These are phyloP conservation scores for Meteorus sp. DNA, from an alignment of 1,140 invertebrate genomes.

Conservation along the genomic window DNA sequence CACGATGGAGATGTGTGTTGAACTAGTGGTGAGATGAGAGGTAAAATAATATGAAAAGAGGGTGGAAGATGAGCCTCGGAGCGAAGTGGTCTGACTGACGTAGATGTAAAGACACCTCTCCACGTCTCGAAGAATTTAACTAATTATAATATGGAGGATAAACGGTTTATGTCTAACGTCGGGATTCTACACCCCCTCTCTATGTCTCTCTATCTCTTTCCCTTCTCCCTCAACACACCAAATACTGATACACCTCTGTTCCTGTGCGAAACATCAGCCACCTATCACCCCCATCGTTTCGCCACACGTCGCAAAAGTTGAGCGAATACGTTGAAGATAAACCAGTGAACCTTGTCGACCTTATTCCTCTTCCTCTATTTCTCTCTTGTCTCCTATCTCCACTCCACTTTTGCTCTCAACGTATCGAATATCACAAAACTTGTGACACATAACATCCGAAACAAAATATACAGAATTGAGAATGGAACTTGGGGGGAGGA, in stretches of 20 bases:
- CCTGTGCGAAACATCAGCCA: slow-evolving; percentile 25
- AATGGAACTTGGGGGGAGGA: too few relatives aligned
- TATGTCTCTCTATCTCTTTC: slow-evolving; percentile 23
- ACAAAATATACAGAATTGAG: too few relatives aligned
- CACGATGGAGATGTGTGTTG: too few relatives aligned
- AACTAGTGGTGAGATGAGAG: too few relatives aligned
- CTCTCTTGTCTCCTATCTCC: too few relatives aligned
- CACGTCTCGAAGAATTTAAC: slow-evolving; percentile 60
- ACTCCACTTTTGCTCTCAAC: too few relatives aligned
- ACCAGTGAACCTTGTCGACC: neutral
- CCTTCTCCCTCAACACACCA: slow-evolving; percentile 24
- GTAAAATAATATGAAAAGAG: too few relatives aligned
- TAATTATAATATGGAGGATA: slow-evolving; percentile 62
- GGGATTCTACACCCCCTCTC: slow-evolving; percentile 53
- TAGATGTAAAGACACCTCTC: slow-evolving; percentile 56
- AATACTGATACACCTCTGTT: slow-evolving; percentile 14
- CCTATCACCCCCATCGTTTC: slow-evolving; percentile 34
- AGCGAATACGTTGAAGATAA: slow-evolving; percentile 16
- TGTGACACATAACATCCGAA: too few relatives aligned
- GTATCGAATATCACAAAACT: too few relatives aligned
- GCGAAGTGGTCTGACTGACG: slow-evolving; percentile 57
- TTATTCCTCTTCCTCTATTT: too few relatives aligned
- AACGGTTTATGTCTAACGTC: slow-evolving; percentile 57
- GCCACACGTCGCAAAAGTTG: slow-evolving; percentile 51
- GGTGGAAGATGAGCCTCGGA: slow-evolving; percentile 52